A percentile compares a stretch with the other conserved stretches of the same genome.
phyloP scores from a whole-genome alignment of 2,113 vertebrate species.

The Perca flavescens region DNA sequence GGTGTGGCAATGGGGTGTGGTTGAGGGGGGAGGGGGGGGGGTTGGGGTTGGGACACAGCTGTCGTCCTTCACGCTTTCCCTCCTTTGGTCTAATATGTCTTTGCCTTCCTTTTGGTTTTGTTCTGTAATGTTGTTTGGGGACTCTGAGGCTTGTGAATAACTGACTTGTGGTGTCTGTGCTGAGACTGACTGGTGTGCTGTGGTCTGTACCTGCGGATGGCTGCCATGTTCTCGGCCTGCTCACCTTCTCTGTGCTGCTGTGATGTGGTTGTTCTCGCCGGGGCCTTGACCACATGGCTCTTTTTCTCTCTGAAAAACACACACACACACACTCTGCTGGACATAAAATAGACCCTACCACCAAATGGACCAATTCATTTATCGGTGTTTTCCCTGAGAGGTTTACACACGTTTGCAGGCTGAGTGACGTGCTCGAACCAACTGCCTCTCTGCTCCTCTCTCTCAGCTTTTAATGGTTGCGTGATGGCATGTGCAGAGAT shows the following conservation, averaged over 20 bases:
- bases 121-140: slow-evolving; percentile 35
- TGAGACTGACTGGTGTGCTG: slow-evolving; percentile 62
- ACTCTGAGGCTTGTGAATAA: slow-evolving; percentile 61
- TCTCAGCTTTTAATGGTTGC: slow-evolving; percentile 8
- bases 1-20: neutral
- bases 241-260: slow-evolving; percentile 70
- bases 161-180: slow-evolving; percentile 62
- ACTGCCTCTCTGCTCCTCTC: slow-evolving; percentile 47
- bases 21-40: neutral
- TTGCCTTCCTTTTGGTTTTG: slow-evolving; percentile 57
- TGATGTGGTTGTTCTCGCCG: slow-evolving; percentile 57
- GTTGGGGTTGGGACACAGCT: neutral
- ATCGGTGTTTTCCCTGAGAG: slow-evolving; percentile 36
- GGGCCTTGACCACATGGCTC: slow-evolving; percentile 32
- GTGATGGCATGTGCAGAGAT: slow-evolving; percentile 50
- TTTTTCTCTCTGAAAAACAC: slow-evolving; percentile 11
- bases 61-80: slow-evolving; percentile 10
- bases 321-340: slow-evolving; percentile 46
- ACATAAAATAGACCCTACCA: slow-evolving; percentile 51
- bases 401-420: slow-evolving; percentile 44
- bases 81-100: slow-evolving; percentile 54
- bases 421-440: slow-evolving; percentile 47
- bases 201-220: slow-evolving; percentile 59
- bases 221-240: slow-evolving; percentile 35
- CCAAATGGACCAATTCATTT: slow-evolving; percentile 54